Conservation (phyloP, 2,113 vertebrate species). For the Tetrax tetrax region DNA sequence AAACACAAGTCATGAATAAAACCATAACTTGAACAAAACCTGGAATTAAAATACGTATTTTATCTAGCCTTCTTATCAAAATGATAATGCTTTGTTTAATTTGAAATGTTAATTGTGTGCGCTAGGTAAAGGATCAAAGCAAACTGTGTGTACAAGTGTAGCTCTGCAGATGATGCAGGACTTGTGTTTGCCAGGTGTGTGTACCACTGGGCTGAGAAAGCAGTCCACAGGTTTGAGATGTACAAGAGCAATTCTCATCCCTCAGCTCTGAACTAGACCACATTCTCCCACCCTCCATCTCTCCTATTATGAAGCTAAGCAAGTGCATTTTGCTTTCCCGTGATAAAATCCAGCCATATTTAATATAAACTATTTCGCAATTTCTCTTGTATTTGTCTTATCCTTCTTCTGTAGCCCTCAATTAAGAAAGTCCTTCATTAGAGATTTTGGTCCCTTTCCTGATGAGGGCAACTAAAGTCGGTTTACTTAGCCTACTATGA, state of each 20-base stretch:
- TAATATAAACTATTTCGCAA: not conserved
- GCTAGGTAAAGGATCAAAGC: not conserved
- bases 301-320: not conserved
- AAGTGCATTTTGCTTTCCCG: not conserved
- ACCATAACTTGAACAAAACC: not conserved
- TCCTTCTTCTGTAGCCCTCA: not conserved
- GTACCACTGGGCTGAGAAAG: not conserved
- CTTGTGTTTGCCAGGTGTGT: not conserved
- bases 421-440: not conserved
- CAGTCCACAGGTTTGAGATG: accelerated
- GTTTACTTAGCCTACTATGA: not conserved
- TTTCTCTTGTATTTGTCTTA: not conserved
- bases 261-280: not conserved
- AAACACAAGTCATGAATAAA: not conserved
- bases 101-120: not conserved
- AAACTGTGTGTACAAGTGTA: accelerated
- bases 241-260: not conserved
- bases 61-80: not conserved
- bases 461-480: not conserved
- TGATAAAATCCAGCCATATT: not conserved
- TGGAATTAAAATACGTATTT: not conserved
- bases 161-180: not conserved
- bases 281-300: accelerated
- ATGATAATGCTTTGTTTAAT: not conserved
- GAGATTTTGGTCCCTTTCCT: not conserved